A percentile compares a stretch with the other conserved stretches of the same genome.
Conservation (phyloP, 2,113 vertebrate species). For the pig (Sus scrofa) region DNA sequence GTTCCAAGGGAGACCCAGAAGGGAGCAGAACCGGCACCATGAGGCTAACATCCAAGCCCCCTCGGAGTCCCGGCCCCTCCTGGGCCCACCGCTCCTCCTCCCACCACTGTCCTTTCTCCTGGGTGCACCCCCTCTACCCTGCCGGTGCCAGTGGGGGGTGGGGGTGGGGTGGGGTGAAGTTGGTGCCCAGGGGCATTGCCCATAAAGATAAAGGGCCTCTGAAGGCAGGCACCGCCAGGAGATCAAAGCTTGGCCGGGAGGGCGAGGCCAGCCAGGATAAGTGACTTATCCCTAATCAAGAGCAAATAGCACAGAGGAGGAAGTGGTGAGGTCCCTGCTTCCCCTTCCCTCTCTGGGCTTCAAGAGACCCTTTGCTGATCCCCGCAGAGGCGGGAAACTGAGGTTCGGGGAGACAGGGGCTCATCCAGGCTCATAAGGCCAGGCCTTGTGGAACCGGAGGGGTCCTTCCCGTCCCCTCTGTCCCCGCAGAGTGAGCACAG, state of each 20-base stretch:
- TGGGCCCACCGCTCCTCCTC: not conserved
- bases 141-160: not conserved
- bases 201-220: conserved; percentile 60
- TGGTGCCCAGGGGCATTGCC: not conserved
- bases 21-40: not conserved
- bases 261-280: not conserved
- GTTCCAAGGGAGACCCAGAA: not conserved
- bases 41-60: not conserved
- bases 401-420: not conserved
- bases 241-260: conserved; percentile 12
- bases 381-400: not conserved
- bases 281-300: not conserved
- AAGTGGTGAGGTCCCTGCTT: not conserved
- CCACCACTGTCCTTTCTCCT: not conserved
- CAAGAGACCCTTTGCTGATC: not conserved
- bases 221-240: not conserved
- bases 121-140: not conserved
- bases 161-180: not conserved
- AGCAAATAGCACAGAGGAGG: not conserved
- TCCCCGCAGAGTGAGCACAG: not conserved
- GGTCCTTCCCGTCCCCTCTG: not conserved
- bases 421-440: not conserved
- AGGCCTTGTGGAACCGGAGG: not conserved
- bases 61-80: not conserved
- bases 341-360: not conserved